These are phyloP conservation scores for Leptopilina syphax DNA, from an alignment of 2,888 invertebrate species.

Conservation along the genomic window DNA sequence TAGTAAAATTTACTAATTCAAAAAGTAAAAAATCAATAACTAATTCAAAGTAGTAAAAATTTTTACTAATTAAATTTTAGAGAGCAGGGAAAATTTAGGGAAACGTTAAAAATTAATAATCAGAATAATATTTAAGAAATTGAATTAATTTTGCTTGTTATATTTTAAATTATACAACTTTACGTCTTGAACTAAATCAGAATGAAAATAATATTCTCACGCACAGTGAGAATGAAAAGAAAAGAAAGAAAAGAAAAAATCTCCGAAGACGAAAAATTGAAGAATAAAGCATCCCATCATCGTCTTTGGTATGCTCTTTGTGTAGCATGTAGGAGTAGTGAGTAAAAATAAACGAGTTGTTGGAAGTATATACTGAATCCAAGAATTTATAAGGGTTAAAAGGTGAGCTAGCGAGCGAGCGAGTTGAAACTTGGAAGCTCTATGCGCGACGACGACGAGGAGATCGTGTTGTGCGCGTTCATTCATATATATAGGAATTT, in stretches of 20 bases:
- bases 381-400: slow-evolving; percentile 39
- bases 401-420: background rate
- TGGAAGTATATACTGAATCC: slow-evolving; percentile 16
- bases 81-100: too few species aligned
- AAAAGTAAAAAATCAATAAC: too few species aligned
- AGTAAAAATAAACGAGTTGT: slow-evolving; percentile 13
- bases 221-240: too few species aligned
- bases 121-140: too few species aligned
- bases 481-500: slow-evolving; percentile 34
- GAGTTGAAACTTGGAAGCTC: slow-evolving; percentile 14
- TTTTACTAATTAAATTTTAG: too few species aligned
- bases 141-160: too few species aligned
- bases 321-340: slow-evolving; percentile 24
- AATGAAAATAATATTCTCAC: too few species aligned
- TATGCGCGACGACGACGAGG: background rate
- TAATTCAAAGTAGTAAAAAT: too few species aligned
- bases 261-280: background rate
- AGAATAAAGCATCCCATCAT: slow-evolving; percentile 14
- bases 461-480: slow-evolving; percentile 33
- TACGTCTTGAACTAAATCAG: too few species aligned
- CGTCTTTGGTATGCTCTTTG: slow-evolving; percentile 34
- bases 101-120: too few species aligned
- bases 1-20: too few species aligned
- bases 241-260: background rate
- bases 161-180: too few species aligned